These are phyloP conservation scores for Pteronotus mesoamericanus DNA, from an alignment of 2,797 vertebrate species.

Conservation along the genomic window DNA sequence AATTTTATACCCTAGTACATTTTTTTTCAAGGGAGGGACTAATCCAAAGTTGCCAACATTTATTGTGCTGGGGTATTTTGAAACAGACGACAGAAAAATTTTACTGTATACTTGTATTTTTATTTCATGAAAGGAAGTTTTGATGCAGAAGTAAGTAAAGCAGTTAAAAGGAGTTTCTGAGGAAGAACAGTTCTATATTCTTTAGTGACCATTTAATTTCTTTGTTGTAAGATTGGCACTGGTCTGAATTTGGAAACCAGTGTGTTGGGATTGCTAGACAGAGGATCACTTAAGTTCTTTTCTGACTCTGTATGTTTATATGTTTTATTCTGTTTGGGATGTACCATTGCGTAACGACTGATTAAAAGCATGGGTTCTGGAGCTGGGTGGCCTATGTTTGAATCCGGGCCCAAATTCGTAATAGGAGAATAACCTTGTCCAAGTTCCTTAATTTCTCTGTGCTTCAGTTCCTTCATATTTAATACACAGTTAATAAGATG, in stretches of 20 bases:
- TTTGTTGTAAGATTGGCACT: background rate
- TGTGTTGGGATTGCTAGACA: background rate
- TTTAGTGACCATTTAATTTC: background rate
- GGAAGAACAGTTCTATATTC: background rate
- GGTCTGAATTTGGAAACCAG: background rate
- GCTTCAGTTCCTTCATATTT: slow-evolving; percentile 17
- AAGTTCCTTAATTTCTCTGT: slow-evolving; percentile 23
- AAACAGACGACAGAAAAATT: background rate
- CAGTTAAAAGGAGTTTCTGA: background rate
- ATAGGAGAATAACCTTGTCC: background rate
- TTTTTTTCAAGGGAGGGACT: background rate
- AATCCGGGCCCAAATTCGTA: background rate
- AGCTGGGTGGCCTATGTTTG: background rate
- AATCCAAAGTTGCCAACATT: background rate
- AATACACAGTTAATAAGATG: background rate
- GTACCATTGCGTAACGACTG: background rate
- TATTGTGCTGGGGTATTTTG: background rate
- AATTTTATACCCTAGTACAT: background rate
- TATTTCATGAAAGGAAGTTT: background rate
- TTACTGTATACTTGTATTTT: background rate
- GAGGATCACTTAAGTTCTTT: background rate
- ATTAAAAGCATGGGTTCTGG: background rate
- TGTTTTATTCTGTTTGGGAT: background rate
- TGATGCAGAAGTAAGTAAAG: background rate
- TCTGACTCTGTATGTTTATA: background rate